Evolutionary conservation across 2,113 vertebrate species (phyloP).

Genomic region (Otis tarda): DNA sequence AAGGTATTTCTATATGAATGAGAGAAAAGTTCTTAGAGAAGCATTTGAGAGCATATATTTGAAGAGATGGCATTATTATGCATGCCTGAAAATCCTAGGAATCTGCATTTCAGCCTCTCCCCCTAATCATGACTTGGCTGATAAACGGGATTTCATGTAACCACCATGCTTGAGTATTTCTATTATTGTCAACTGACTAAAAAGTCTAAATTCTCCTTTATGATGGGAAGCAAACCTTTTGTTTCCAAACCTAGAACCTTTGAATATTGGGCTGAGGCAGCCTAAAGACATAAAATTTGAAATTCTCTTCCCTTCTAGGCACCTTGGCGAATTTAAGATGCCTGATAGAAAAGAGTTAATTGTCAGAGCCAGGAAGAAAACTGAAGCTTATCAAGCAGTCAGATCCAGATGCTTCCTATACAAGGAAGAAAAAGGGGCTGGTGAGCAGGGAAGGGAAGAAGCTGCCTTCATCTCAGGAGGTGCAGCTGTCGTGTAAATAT

Average conservation of each 20-base stretch:
- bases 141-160: neutral
- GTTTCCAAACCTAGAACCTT: neutral
- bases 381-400: neutral
- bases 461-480: constrained; percentile 10
- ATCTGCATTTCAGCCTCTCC: neutral
- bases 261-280: neutral
- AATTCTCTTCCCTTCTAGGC: neutral
- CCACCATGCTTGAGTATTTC: neutral
- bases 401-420: neutral
- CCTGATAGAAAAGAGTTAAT: neutral
- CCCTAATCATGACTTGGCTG: neutral
- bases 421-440: neutral
- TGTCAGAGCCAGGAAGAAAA: neutral
- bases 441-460: neutral
- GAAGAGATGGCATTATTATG: neutral
- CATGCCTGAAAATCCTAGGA: neutral
- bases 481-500: constrained; percentile 14
- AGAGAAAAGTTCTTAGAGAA: neutral
- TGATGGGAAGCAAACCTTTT: neutral
- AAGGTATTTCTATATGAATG: neutral
- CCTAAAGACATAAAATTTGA: neutral
- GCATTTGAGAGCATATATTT: neutral
- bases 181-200: neutral
- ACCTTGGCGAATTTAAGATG: neutral
- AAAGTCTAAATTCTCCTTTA: neutral